Conservation (phyloP, 2,113 vertebrate species). For the Platysternon megacephalum region DNA sequence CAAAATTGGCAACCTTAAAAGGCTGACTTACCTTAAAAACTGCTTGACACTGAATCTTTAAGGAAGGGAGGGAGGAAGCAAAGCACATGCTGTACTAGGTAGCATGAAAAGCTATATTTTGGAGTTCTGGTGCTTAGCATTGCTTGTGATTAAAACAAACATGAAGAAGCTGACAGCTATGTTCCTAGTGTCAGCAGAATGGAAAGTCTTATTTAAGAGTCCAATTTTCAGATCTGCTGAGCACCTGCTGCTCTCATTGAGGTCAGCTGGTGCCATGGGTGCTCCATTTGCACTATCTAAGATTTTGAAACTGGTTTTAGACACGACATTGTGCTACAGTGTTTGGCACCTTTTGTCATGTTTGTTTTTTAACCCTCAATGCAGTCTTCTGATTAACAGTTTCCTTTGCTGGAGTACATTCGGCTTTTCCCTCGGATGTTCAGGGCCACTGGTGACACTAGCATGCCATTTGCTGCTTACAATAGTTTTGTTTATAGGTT, state of each 20-base stretch:
- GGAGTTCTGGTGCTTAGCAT: background rate
- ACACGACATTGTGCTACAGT: accelerated
- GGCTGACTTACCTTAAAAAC: background rate
- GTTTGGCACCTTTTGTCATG: background rate
- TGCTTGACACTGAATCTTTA: background rate
- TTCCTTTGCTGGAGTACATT: background rate
- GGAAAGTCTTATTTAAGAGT: background rate
- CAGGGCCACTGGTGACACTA: background rate
- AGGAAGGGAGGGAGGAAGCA: background rate
- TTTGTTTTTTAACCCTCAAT: background rate
- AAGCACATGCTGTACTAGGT: background rate
- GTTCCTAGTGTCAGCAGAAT: background rate
- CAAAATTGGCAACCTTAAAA: too few relatives aligned
- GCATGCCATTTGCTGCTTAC: background rate
- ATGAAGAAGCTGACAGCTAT: background rate
- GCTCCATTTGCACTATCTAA: background rate
- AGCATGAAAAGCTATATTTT: background rate
- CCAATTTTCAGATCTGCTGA: background rate
- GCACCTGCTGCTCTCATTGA: background rate
- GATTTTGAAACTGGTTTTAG: background rate
- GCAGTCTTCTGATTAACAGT: accelerated
- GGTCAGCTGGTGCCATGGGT: background rate
- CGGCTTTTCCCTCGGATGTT: background rate
- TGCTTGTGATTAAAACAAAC: background rate
- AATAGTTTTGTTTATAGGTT: background rate